Evolutionary conservation across 2,113 vertebrate genomes (phyloP), one percentile per base, ranked within the genome.

Genomic region (Spea bombifrons): DNA sequence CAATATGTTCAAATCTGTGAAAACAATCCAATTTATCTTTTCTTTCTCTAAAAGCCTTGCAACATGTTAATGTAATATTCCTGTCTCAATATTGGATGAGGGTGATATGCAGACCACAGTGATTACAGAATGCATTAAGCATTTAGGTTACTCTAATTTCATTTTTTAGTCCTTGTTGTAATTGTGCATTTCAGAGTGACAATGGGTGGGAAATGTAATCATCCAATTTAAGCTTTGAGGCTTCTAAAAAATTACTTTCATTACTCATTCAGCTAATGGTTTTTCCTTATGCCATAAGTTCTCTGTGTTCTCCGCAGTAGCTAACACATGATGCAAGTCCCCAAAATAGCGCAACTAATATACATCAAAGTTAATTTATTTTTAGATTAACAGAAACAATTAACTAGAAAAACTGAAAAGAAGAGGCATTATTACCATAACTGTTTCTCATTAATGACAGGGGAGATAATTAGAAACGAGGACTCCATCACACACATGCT

Each of bases 161-260:
- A 70, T 70, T 69, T 45, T 43, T 63, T 45, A 43, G 9, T 4
- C 45, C n/a, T 49, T 12, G 1, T 9, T 76, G 45, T 57, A 76
- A 67, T 75, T 69, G 63, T 69, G 48, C 48, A 70, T 69, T 76
- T 59, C 45, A 13, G 50, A 68, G 66, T 16, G 61, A 55, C 53
- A 16, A 13, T 10, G 43, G 12, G 55, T 47, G 47, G 30, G 59
- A 53, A 53, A 64, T 53, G 17, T 48, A 72, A 53, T 71, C 57
- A 50, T 43, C 46, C 16, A 13, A 72, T 78, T 72, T 44, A 64
- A 44, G 17, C 59, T 50, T 9, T 3, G 49, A 72, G 61, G 68
- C 76, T 78, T 71, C 59, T 12, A 70, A 76, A 55, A 71, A 53
- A 46, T 78, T 7, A 64, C 71, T 65, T 71, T 78, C 68, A 78